Evolutionary conservation across 2,888 invertebrate species (phyloP).

Genomic region (Amphipoea oculea): DNA sequence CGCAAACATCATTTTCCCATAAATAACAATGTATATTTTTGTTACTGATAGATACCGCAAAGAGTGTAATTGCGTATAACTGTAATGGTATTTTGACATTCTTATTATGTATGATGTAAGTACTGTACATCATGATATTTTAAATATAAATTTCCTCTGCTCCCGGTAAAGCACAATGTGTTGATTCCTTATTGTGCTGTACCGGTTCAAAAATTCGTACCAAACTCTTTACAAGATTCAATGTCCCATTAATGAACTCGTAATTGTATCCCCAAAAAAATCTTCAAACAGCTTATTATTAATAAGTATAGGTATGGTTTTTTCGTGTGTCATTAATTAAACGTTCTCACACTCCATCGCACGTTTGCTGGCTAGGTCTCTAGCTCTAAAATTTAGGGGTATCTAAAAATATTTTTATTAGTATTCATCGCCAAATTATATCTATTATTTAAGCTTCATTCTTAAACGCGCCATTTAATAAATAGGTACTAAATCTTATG

Average conservation of each 20-base stretch:
- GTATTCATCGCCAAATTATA: conserved; percentile 30
- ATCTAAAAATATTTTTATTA: conserved; percentile 35
- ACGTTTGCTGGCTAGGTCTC: conserved; percentile 48
- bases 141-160: conserved; percentile 32
- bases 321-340: conserved; percentile 37
- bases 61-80: conserved; percentile 19
- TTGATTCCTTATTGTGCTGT: conserved; percentile 6
- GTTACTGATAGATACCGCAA: conserved; percentile 53
- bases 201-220: background rate
- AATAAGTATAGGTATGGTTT: conserved; percentile 17
- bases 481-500: conserved; percentile 21
- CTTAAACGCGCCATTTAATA: conserved; percentile 12
- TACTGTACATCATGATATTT: conserved; percentile 1
- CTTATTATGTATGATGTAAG: conserved; percentile 1
- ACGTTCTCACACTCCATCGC: conserved; percentile 53
- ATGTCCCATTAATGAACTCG: conserved; percentile 19
- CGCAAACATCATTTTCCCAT: conserved; percentile 81
- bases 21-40: conserved; percentile 60
- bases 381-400: conserved; percentile 35
- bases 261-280: conserved; percentile 28
- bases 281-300: conserved; percentile 31
- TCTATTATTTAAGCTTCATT: conserved; percentile 19
- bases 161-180: conserved; percentile 11
- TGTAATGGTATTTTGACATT: conserved; percentile 15
- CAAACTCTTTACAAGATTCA: conserved; percentile 4